Evolutionary conservation across 1,140 invertebrate species (phyloP), one percentile per base, ranked within the genome.

Genomic region (Ceratina japonica): DNA sequence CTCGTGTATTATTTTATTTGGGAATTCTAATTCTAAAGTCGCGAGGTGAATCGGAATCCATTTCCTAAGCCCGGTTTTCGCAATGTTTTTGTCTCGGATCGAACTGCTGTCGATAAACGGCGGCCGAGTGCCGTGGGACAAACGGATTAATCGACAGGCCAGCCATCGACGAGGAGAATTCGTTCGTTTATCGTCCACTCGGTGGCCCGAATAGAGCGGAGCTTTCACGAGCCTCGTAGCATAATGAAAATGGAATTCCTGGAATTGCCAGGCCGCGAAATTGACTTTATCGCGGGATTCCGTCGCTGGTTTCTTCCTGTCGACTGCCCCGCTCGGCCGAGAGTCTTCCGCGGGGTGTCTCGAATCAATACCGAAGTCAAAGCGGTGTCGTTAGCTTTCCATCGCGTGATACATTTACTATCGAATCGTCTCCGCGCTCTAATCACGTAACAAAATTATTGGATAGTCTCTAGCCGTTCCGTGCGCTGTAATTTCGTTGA

Each of bases 231-330:
- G 31, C 4, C 31, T 10, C 18, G 62, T 24, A 7, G 44, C 49
- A 69, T 61, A 69, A 82, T 66, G 81, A 80, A 77, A 82, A 82
- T 66, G 81, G 78, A 77, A 82, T 79, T 83, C 81, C 66, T 65
- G 66, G 31, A 70, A 74, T 74, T 68, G 69, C 52, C 70, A 62
- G 37, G 76, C 82, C 69, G 52, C 64, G 75, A 44, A 69, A 82
- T 83, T 83, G 65, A 74, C 72, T 83, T 59, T 63, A 68, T 79
- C 61, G n/a, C 27, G 31, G 24, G 63, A 69, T 73, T 81, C 80
- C 20, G 31, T 18, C n/a, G n/a, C 70, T 15, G 54, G 37, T 73
- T 49, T 22, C 74, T 58, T 59, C 73, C 37, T 51, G 7, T 20
- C 63, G 51, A 2, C 18, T n/a, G 16, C 22, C 27, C 16, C 7